Conservation (phyloP, 1,140 invertebrate species). For the Listronotus oregonensis region DNA sequence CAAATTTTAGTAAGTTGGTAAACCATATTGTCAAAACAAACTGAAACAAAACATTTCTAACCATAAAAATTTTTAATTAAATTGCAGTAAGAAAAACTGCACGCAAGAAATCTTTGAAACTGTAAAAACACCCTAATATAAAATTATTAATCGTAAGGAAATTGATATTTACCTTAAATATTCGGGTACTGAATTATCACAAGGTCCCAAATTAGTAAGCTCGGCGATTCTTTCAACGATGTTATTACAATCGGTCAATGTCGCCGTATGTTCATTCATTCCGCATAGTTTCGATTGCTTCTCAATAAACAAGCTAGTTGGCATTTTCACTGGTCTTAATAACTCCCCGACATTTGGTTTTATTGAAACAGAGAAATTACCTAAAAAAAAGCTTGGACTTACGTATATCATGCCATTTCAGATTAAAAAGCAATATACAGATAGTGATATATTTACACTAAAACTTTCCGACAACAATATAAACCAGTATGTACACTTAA, state of each 20-base stretch:
- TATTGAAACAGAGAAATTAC: conserved; percentile 68
- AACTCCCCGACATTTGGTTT: conserved; percentile 89
- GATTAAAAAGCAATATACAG: no score
- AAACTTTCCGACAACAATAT: no score
- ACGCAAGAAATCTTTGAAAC: conserved; percentile 7
- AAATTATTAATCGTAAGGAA: no score
- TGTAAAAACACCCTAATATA: conserved; percentile 49
- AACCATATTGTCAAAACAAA: no score
- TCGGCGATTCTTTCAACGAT: conserved; percentile 70
- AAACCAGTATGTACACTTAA: no score
- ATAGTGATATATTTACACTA: no score
- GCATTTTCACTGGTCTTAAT: conserved; percentile 80
- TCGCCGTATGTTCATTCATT: conserved; percentile 81
- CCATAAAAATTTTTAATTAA: no score
- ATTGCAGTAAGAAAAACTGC: neutral
- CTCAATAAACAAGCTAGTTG: conserved; percentile 72
- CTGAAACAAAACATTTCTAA: no score
- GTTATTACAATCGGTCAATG: conserved; percentile 59
- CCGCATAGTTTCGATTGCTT: conserved; percentile 84
- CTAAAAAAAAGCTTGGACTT: conserved; percentile 54
- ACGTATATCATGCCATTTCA: no score
- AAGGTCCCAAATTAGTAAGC: conserved; percentile 78
- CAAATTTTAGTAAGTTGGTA: no score
- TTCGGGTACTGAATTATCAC: conserved; percentile 65
- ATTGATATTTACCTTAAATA: conserved; percentile 61